Evolutionary conservation across 1,140 invertebrate species (phyloP), one percentile per base, ranked within the genome.

Genomic region (Lineus longissimus): DNA sequence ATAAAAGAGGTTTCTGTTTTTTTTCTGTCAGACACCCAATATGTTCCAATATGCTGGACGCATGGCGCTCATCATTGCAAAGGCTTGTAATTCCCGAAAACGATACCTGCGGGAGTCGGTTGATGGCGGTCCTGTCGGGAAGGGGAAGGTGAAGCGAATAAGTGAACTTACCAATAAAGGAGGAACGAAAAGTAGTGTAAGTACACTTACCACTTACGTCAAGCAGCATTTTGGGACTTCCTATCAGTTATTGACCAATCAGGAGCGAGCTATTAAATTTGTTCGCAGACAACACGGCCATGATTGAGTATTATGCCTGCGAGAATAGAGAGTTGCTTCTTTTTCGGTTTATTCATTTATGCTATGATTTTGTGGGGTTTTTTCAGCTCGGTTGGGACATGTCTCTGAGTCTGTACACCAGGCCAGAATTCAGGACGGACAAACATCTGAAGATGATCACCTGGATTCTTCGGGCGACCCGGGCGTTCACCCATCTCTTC

Each of bases 401-500:
- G 55, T 30, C 23, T 11, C 23, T 57, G 25, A 30, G 22, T 27
- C 27, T 57, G 22, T 27, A 27, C 19, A 57, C 55, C 17, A 11
- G 30, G 29, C 55, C 55, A 27, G 55, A 57, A 57, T 27, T 27
- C 29, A 2, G 55, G 6, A 13, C 55, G 27, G 22, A 57, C 29
- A 25, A 9, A 30, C 22, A 57, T n/a, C 23, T 57, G 17, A 57
- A 23, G 19, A 55, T 78, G 77, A 69, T 76, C 2, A 60, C 66
- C 60, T 78, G 75, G 74, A 63, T 79, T 15, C 60, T 78, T 33
- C 61, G 73, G 61, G 76, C 77, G 29, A 77, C 76, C 0, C 77
- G 77, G 59, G 76, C 76, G 13, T 79, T 78, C 61, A 72, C 70
- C 51, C 69, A 77, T 64, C 60, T 78, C 59, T 79, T 79, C 60